Conservation (phyloP, 2,113 vertebrate genomes). For the Dinomys branickii region DNA sequence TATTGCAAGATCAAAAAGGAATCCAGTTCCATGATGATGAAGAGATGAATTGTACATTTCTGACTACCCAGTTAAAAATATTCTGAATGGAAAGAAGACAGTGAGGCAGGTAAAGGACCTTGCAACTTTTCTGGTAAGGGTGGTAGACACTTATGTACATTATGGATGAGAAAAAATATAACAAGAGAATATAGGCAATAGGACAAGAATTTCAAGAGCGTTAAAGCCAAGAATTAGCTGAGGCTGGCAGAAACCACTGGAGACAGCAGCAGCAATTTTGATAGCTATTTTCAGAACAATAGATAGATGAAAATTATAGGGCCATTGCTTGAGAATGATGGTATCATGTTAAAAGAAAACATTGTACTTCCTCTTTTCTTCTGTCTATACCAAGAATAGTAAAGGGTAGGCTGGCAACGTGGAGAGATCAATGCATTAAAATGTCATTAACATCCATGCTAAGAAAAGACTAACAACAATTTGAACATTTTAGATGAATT, state of each 20-base stretch:
- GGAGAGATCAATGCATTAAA: conserved; percentile 30
- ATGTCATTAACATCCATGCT: not conserved
- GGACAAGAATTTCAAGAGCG: conserved; percentile 32
- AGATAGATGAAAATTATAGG: conserved; percentile 79
- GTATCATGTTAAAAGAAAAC: conserved; percentile 69
- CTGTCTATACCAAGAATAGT: conserved; percentile 45
- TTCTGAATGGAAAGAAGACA: not conserved
- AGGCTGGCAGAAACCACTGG: conserved; percentile 65
- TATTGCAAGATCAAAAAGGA: not conserved
- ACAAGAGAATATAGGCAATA: not conserved
- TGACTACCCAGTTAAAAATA: not conserved
- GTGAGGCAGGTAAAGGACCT: not conserved
- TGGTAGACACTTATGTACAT: not conserved
- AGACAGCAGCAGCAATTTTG: conserved; percentile 70
- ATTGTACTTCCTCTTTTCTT: conserved; percentile 36
- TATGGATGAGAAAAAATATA: not conserved
- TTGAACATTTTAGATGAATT: conserved; percentile 44
- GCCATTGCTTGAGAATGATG: conserved; percentile 65
- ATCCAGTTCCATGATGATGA: not conserved
- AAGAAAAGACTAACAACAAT: conserved; percentile 3
- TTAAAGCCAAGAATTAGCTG: conserved; percentile 67
- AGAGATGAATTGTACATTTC: not conserved
- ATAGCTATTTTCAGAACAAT: conserved; percentile 80
- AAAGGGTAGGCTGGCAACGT: conserved; percentile 30
- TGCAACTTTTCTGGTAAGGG: not conserved